Conservation (phyloP, 1,140 invertebrate genomes). For the Galleria mellonella region DNA sequence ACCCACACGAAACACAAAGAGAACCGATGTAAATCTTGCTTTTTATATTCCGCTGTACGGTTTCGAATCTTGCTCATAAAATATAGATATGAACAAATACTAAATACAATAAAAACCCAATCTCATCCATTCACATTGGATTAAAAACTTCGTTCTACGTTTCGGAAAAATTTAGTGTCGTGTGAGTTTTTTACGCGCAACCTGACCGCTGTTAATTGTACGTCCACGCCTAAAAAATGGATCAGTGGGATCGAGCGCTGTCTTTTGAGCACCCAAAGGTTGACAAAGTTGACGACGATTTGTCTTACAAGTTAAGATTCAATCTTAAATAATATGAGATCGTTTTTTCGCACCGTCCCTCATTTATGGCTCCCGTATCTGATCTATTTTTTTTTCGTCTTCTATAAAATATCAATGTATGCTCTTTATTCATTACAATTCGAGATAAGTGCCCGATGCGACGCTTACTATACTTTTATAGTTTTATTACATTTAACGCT, state of each 20-base stretch:
- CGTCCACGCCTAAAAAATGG: constrained; percentile 42
- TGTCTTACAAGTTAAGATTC: constrained; percentile 59
- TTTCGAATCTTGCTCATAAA: constrained; percentile 43
- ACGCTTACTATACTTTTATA: constrained; percentile 22
- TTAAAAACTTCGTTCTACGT: constrained; percentile 31
- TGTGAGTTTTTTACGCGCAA: constrained; percentile 42
- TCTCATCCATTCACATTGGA: constrained; percentile 23
- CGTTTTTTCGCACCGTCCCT: constrained; percentile 47
- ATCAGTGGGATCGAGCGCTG: constrained; percentile 41
- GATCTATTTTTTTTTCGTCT: constrained; percentile 19
- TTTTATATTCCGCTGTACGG: constrained; percentile 33
- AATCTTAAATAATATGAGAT: constrained; percentile 36
- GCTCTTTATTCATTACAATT: constrained; percentile 3
- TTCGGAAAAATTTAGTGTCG: constrained; percentile 30
- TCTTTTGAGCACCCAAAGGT: constrained; percentile 46
- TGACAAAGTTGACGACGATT: constrained; percentile 59
- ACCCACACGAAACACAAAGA: constrained; percentile 53
- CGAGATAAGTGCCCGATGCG: neutral
- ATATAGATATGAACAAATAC: constrained; percentile 60
- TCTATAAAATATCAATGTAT: neutral
- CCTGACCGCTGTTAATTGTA: constrained; percentile 65
- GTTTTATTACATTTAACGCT: constrained; percentile 46
- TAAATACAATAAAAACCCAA: constrained; percentile 53
- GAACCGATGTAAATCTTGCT: constrained; percentile 56
- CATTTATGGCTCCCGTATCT: constrained; percentile 39